Evolutionary conservation across 2,888 invertebrate species (phyloP).

Genomic region (Heterodera filipjevi): DNA sequence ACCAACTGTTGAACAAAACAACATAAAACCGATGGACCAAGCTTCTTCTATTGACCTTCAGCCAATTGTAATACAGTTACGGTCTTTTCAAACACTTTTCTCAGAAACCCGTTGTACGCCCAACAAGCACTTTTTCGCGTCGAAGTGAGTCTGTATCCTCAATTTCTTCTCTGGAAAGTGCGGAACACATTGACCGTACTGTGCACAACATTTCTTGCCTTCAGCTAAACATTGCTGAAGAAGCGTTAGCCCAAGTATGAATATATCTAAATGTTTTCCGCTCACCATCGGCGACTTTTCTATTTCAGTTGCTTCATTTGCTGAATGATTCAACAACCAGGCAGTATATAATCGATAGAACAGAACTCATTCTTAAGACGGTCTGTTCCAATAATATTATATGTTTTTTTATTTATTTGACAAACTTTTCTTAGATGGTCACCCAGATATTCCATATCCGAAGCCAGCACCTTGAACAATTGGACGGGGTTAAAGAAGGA

Average conservation of each 20-base stretch:
- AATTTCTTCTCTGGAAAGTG: constrained; percentile 39
- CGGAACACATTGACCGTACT: constrained; percentile 50
- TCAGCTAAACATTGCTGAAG: constrained; percentile 45
- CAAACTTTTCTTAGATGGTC: constrained; percentile 30
- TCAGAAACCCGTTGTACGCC: constrained; percentile 38
- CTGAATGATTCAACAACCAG: constrained; percentile 33
- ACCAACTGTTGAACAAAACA: neutral
- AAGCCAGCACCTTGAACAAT: constrained; percentile 40
- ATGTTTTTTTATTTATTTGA: neutral
- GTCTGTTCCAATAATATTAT: constrained; percentile 1
- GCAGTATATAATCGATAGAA: constrained; percentile 33
- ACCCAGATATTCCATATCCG: constrained; percentile 47
- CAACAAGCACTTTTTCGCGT: constrained; percentile 31
- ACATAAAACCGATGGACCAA: neutral
- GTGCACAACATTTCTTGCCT: constrained; percentile 52
- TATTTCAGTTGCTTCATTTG: constrained; percentile 36
- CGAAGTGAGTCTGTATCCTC: constrained; percentile 38
- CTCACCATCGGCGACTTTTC: neutral
- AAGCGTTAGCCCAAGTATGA: constrained; percentile 42
- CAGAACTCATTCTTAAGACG: constrained; percentile 43
- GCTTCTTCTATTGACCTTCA: constrained; percentile 12
- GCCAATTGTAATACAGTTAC: constrained; percentile 11
- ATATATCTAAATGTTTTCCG: neutral
- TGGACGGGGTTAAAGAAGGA: constrained; percentile 28
- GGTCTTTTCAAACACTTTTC: neutral